phyloP scores from a whole-genome alignment of 2,888 invertebrate species.

The Melanostoma mellinum region DNA sequence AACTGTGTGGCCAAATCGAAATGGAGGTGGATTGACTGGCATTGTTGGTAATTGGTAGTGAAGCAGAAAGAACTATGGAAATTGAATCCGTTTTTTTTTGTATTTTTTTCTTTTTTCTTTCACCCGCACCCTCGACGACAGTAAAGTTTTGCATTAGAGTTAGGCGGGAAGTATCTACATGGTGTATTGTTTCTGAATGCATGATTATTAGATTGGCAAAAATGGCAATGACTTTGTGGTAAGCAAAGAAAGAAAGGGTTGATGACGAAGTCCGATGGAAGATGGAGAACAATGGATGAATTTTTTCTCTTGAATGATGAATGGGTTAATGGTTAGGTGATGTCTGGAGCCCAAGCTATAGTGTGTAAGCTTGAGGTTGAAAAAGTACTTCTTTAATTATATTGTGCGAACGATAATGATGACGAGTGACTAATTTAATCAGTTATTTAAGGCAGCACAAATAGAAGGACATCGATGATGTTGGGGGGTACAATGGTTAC shows the following conservation, averaged over 20 bases:
- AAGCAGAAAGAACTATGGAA: constrained; percentile 50
- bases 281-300: constrained; percentile 51
- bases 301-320: constrained; percentile 58
- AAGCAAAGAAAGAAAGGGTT: constrained; percentile 45
- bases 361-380: constrained; percentile 20
- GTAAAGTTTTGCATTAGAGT: constrained; percentile 68
- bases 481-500: neutral
- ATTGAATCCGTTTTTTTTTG: constrained; percentile 45
- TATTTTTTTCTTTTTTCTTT: constrained; percentile 5
- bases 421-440: constrained; percentile 53
- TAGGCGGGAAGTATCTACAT: constrained; percentile 1
- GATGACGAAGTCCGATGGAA: neutral
- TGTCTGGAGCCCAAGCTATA: constrained; percentile 45
- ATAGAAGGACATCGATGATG: neutral
- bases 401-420: constrained; percentile 39
- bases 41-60: constrained; percentile 57
- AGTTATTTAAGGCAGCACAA: neutral
- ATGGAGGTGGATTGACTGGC: constrained; percentile 54
- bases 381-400: constrained; percentile 31
- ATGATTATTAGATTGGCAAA: constrained; percentile 66
- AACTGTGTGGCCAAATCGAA: constrained; percentile 37
- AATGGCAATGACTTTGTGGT: constrained; percentile 68
- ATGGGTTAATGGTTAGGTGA: constrained; percentile 66
- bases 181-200: constrained; percentile 62
- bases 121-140: constrained; percentile 5